phyloP scores from a whole-genome alignment of 2,888 invertebrate species.

The Timema podura region DNA sequence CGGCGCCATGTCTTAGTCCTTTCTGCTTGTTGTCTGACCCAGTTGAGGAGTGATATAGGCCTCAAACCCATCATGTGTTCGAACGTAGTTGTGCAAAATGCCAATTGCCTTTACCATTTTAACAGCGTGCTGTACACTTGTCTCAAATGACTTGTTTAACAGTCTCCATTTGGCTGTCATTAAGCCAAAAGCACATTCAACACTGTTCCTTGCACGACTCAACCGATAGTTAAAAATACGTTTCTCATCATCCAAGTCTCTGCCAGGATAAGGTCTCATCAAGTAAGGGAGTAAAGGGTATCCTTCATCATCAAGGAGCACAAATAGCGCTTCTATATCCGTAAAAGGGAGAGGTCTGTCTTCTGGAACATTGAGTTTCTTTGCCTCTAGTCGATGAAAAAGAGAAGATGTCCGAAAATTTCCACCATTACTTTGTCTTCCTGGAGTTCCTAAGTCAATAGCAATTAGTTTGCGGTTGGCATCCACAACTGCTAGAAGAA shows the following conservation, averaged over 20 bases:
- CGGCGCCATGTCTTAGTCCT: not conserved
- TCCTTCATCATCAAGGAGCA: slow-evolving; percentile 1
- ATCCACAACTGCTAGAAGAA: slow-evolving; percentile 1
- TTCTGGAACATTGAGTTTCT: not conserved
- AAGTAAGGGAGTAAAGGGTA: not conserved
- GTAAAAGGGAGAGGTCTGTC: not conserved
- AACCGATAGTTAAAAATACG: slow-evolving; percentile 5
- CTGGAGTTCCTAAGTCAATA: not conserved
- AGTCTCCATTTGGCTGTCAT: slow-evolving; percentile 3
- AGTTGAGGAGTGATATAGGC: not conserved
- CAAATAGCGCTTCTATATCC: not conserved
- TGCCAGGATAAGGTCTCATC: slow-evolving; percentile 4
- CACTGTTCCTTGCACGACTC: slow-evolving; percentile 6
- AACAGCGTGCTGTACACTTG: not conserved
- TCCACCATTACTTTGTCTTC: slow-evolving; percentile 3
- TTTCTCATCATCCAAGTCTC: slow-evolving; percentile 2
- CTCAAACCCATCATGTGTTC: not conserved
- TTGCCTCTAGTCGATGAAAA: no score
- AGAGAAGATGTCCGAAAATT: not conserved
- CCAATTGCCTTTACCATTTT: slow-evolving; percentile 1
- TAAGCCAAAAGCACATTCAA: not conserved
- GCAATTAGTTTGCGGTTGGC: not conserved
- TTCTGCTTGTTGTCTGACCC: not conserved
- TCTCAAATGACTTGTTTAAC: no score
- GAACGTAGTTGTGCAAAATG: not conserved